These are phyloP conservation scores for Cyclina sinensis DNA, from an alignment of 1,140 invertebrate species.

Conservation along the genomic window DNA sequence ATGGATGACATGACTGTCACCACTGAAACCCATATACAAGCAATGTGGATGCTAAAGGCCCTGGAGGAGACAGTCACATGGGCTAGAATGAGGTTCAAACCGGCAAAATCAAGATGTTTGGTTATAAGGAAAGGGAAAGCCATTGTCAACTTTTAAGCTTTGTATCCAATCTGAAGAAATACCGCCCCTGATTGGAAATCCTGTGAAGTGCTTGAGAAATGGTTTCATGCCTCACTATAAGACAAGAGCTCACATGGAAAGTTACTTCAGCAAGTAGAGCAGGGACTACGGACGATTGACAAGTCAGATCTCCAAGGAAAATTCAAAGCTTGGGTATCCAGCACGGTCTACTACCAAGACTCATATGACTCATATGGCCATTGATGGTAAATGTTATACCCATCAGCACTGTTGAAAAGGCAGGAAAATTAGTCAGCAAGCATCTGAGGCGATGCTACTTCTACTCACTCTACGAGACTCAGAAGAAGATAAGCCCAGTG, in stretches of 20 bases:
- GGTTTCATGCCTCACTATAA: conserved; percentile 26
- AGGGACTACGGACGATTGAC: conserved; percentile 37
- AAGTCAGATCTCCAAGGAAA: conserved; percentile 17
- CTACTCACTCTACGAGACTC: background rate
- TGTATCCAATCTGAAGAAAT: too few species aligned
- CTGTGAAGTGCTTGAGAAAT: conserved; percentile 56
- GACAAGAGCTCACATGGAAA: conserved; percentile 37
- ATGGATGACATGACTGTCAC: conserved; percentile 63
- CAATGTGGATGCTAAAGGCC: background rate
- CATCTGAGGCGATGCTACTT: conserved; percentile 25
- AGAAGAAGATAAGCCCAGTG: too few species aligned
- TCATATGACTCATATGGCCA: conserved; percentile 54
- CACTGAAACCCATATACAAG: conserved; percentile 5
- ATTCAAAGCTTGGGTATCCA: conserved; percentile 52
- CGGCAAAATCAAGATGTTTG: conserved; percentile 23
- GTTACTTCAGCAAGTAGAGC: conserved; percentile 8
- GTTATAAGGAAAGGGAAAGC: conserved; percentile 52
- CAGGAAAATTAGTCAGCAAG: conserved; percentile 22
- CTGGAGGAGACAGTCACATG: conserved; percentile 36
- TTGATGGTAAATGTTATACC: conserved; percentile 28
- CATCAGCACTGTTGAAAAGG: conserved; percentile 36
- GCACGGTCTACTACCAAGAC: conserved; percentile 26
- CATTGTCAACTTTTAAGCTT: background rate
- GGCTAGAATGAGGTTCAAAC: background rate
- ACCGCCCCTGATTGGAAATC: conserved; percentile 21